A percentile compares a stretch with the other conserved stretches of the same genome.
Conservation (phyloP, 1,140 invertebrate species). For the Meloidogyne floridensis region DNA sequence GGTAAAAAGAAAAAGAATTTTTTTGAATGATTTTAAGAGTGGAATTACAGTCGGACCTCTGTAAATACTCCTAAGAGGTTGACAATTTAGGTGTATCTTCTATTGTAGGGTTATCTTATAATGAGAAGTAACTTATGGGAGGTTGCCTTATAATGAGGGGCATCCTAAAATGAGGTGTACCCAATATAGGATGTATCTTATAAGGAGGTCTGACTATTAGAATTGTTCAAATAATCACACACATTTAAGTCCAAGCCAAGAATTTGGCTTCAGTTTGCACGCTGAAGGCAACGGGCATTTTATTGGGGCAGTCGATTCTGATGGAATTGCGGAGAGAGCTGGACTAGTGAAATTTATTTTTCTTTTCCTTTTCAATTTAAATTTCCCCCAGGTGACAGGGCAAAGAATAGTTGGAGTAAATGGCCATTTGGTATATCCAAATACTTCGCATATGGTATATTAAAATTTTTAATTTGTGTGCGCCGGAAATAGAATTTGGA, state of each 20-base stretch:
- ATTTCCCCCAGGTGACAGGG: constrained; percentile 67
- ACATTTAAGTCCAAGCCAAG: constrained; percentile 71
- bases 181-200: too few relatives aligned
- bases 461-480: not conserved
- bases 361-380: not conserved
- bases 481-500: too few relatives aligned
- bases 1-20: not conserved
- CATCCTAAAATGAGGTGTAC: too few relatives aligned
- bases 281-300: constrained; percentile 90
- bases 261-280: constrained; percentile 97
- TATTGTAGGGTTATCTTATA: too few relatives aligned
- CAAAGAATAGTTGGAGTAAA: constrained; percentile 72
- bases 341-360: constrained; percentile 6
- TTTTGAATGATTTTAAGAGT: too few relatives aligned
- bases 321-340: constrained; percentile 62
- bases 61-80: too few relatives aligned
- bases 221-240: too few relatives aligned
- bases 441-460: constrained; percentile 58
- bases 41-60: too few relatives aligned
- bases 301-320: constrained; percentile 68
- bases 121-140: too few relatives aligned
- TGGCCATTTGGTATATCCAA: constrained; percentile 62
- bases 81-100: too few relatives aligned
- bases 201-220: too few relatives aligned
- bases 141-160: too few relatives aligned